phyloP scores from a whole-genome alignment of 2,113 vertebrate genomes.

The Galeopterus variegatus region DNA sequence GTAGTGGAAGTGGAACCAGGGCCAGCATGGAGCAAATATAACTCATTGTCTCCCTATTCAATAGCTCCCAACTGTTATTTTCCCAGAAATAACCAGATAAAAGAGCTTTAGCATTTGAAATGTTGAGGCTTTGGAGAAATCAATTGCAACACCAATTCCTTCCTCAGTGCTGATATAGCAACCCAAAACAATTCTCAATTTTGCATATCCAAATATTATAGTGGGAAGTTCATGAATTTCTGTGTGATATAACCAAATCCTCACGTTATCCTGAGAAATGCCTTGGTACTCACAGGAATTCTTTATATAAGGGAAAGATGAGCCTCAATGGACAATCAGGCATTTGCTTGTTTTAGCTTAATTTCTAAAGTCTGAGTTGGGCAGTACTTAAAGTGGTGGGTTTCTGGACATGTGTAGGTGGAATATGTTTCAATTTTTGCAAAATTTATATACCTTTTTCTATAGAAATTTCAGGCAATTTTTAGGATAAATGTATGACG shows the following conservation, averaged over 20 bases:
- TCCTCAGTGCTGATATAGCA: background rate
- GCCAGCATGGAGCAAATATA: background rate
- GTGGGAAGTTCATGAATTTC: background rate
- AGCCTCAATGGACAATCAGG: background rate
- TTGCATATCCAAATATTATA: background rate
- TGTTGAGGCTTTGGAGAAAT: conserved; percentile 57
- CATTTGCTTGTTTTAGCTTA: conserved; percentile 32
- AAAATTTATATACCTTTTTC: background rate
- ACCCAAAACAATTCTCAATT: conserved; percentile 5
- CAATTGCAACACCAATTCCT: conserved; percentile 46
- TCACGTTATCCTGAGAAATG: background rate
- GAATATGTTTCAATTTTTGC: background rate
- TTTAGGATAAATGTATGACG: conserved; percentile 13
- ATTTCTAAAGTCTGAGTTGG: background rate
- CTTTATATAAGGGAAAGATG: background rate
- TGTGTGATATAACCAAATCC: background rate
- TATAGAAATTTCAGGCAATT: background rate
- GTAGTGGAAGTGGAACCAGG: background rate
- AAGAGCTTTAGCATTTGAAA: conserved; percentile 53
- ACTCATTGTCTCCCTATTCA: background rate
- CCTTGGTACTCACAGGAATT: background rate
- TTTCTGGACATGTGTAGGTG: background rate
- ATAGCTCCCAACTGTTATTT: background rate
- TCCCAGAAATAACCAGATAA: conserved; percentile 43
- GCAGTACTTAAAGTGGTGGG: background rate